Conservation (phyloP, 2,797 vertebrate genomes). For the Neosalanx taihuensis region DNA sequence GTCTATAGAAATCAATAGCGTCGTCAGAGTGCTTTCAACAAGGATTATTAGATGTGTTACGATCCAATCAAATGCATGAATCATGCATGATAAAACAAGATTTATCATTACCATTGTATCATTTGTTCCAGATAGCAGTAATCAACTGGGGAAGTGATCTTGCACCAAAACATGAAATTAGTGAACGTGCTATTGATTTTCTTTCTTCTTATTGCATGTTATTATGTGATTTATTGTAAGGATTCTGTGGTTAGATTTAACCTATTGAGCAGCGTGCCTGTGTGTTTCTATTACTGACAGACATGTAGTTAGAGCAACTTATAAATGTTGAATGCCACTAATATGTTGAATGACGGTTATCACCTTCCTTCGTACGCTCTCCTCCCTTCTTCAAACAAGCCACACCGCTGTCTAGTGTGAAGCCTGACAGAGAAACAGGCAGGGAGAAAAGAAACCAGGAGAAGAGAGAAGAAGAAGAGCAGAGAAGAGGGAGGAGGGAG, state of each 20-base stretch:
- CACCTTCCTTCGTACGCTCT: slow-evolving; percentile 29
- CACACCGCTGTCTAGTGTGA: slow-evolving; percentile 21
- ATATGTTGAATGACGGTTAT: slow-evolving; percentile 51
- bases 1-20: slow-evolving; percentile 15
- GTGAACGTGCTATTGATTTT: slow-evolving; percentile 51
- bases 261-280: slow-evolving; percentile 1
- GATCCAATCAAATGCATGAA: slow-evolving; percentile 19
- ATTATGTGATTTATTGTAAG: slow-evolving; percentile 50
- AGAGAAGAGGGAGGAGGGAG: too few species aligned
- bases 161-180: slow-evolving; percentile 34
- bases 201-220: slow-evolving; percentile 30
- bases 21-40: not conserved
- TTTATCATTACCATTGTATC: not conserved
- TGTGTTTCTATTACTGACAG: slow-evolving; percentile 42
- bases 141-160: slow-evolving; percentile 17
- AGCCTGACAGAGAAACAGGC: slow-evolving; percentile 14
- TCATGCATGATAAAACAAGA: not conserved
- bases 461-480: not conserved
- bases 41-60: not conserved
- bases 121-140: slow-evolving; percentile 3
- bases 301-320: slow-evolving; percentile 55
- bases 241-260: slow-evolving; percentile 24
- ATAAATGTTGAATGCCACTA: too few species aligned
- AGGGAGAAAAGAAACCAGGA: not conserved
- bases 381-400: slow-evolving; percentile 26